Conservation (phyloP, 2,797 vertebrate species). For the Anguilla obscura region DNA sequence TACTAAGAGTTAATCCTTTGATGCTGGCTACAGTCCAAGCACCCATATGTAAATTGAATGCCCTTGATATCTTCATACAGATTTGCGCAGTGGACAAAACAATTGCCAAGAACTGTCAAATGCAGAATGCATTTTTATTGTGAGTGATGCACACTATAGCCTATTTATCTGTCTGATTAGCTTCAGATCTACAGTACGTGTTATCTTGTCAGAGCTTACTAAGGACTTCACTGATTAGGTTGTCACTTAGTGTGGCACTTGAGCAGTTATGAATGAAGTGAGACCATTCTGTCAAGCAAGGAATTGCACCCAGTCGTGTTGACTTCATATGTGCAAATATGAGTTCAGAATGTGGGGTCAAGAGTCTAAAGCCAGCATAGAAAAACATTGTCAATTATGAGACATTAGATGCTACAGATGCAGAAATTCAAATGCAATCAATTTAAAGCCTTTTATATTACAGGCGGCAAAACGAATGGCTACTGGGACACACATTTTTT, state of each 20-base stretch:
- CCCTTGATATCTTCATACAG: neutral
- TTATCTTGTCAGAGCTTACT: neutral
- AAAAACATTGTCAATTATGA: neutral
- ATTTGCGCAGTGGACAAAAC: neutral
- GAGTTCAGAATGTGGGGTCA: neutral
- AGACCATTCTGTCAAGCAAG: neutral
- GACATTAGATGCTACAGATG: neutral
- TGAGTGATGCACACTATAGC: neutral
- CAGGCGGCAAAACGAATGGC: neutral
- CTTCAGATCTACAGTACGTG: neutral
- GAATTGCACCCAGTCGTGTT: neutral
- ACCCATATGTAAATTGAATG: neutral
- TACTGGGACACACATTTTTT: neutral
- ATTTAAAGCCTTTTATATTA: neutral
- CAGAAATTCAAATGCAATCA: neutral
- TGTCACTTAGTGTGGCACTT: neutral
- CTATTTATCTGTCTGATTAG: neutral
- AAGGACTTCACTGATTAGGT: neutral
- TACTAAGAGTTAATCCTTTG: neutral
- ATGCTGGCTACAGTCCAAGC: neutral
- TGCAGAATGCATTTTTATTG: neutral
- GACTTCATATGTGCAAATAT: neutral
- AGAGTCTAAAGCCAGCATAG: neutral
- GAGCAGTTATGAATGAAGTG: neutral
- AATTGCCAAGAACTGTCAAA: conserved; percentile 8